Percentiles rank a stretch among this genome's conserved stretches.
These are phyloP conservation scores for Fistularia tabacaria DNA, from an alignment of 2,797 vertebrate genomes.

Conservation along the genomic window DNA sequence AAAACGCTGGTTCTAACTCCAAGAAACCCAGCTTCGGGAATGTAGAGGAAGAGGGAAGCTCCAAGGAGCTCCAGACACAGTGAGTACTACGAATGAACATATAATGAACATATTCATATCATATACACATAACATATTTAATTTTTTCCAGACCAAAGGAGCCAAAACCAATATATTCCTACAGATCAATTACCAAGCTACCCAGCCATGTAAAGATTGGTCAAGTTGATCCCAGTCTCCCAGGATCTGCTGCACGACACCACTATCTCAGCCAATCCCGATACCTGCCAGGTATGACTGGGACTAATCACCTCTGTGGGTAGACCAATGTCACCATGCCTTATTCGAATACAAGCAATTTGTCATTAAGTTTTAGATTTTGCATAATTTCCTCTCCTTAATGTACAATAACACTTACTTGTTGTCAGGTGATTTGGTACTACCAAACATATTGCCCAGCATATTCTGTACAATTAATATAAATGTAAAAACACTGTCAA, in stretches of 20 bases:
- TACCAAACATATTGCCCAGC: too few species aligned
- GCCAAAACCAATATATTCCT: conserved; percentile 72
- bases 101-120: background rate
- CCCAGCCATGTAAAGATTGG: conserved; percentile 69
- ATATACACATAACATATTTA: background rate
- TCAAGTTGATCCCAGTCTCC: conserved; percentile 77
- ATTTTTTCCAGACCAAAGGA: conserved; percentile 62
- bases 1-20: conserved; percentile 82
- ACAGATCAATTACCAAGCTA: conserved; percentile 80
- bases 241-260: conserved; percentile 83
- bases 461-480: too few species aligned
- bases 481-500: too few species aligned
- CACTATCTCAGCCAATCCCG: conserved; percentile 94
- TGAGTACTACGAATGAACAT: conserved; percentile 22
- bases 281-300: conserved; percentile 87
- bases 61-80: conserved; percentile 64
- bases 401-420: too few species aligned
- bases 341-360: too few species aligned
- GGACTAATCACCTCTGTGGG: background rate
- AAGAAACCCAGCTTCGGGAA: conserved; percentile 85
- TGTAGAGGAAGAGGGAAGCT: conserved; percentile 76
- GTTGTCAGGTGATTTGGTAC: too few species aligned
- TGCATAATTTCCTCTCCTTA: too few species aligned
- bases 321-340: background rate
- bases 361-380: too few species aligned